Conservation (phyloP, 2,888 invertebrate genomes). For the Tromatobia lineatoria region DNA sequence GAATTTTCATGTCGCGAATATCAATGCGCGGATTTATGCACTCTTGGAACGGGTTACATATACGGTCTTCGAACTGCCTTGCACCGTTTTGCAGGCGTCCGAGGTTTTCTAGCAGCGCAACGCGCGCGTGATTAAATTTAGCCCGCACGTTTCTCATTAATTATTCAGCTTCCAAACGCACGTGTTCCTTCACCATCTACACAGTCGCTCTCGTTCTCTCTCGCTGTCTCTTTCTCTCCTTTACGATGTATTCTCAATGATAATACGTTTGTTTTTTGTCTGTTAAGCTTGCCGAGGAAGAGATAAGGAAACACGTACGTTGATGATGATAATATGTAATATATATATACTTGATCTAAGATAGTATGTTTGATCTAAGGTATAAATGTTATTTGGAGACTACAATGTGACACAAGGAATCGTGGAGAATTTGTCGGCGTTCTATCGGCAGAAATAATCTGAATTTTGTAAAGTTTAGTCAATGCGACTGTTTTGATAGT, state of each 20-base stretch:
- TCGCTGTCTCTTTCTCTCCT: not conserved
- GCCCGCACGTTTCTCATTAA: conserved; percentile 37
- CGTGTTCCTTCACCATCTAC: not conserved
- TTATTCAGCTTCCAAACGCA: conserved; percentile 25
- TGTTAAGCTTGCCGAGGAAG: conserved; percentile 34
- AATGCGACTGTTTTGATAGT: no score
- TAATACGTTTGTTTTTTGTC: conserved; percentile 11
- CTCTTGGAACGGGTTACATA: not conserved
- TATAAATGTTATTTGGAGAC: not conserved
- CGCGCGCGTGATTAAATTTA: conserved; percentile 30
- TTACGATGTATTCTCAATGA: not conserved
- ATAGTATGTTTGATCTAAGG: not conserved
- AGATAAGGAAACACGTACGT: conserved; percentile 50
- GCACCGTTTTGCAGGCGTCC: conserved; percentile 11
- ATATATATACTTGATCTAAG: not conserved
- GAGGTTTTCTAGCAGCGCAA: not conserved
- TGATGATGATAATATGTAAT: conserved; percentile 6
- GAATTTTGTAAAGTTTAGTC: no score
- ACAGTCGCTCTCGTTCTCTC: no score
- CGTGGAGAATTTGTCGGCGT: not conserved
- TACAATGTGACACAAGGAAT: not conserved
- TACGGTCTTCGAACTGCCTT: conserved; percentile 17
- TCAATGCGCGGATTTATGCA: conserved; percentile 1
- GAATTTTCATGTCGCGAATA: conserved; percentile 24
- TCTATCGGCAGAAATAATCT: not conserved